A percentile compares a stretch with the other conserved stretches of the same genome.
Conservation (phyloP, 2,888 invertebrate species). For the Erebia aethiops region DNA sequence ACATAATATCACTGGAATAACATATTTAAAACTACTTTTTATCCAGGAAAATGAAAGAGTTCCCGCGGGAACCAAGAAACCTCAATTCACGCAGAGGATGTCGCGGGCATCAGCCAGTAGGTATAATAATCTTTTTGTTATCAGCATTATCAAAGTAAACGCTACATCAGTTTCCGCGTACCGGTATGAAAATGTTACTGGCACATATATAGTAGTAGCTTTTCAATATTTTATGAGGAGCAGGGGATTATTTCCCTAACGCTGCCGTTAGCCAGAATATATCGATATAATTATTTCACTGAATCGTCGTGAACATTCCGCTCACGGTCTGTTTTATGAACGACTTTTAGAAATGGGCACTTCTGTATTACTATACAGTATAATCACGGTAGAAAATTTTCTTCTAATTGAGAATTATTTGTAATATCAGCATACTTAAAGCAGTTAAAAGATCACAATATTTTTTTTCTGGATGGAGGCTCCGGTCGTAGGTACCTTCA, state of each 20-base stretch:
- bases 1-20: too few relatives aligned
- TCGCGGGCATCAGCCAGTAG: too few relatives aligned
- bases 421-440: neutral
- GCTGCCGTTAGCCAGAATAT: conserved; percentile 69
- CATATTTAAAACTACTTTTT: too few relatives aligned
- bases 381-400: neutral
- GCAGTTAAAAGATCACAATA: neutral
- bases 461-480: too few relatives aligned
- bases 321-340: conserved; percentile 38
- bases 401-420: neutral
- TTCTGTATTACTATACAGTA: neutral
- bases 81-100: too few relatives aligned
- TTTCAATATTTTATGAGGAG: conserved; percentile 64
- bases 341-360: conserved; percentile 15
- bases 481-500: too few relatives aligned
- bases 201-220: conserved; percentile 4
- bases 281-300: conserved; percentile 74
- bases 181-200: neutral
- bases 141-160: neutral
- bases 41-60: too few relatives aligned
- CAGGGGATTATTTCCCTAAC: conserved; percentile 71
- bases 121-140: too few relatives aligned
- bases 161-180: neutral
- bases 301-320: conserved; percentile 61
- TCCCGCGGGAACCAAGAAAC: too few relatives aligned